Evolutionary conservation across 30 jellyfish, hydroid and myxozoan species (phyloP), one percentile per base, ranked within the genome.

Genomic region (Nemopilema nomurai): DNA sequence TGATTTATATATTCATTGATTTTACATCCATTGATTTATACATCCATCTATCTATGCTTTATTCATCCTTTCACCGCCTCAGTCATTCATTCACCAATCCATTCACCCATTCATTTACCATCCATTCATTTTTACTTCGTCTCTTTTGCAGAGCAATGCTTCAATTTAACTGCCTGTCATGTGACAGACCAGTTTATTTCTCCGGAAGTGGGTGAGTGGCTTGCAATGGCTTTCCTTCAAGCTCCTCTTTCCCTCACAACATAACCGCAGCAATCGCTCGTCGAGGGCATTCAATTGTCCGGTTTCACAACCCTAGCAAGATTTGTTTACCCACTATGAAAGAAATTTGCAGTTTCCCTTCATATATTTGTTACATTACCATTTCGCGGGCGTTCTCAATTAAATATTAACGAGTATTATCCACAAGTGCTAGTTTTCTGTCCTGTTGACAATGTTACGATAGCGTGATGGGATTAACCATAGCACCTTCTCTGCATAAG

Each of bases 181-280:
- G 95, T 24, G 95, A 86, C 28, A 53, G 95, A 29, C 90, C 95
- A 4, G 95, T 86, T n/a, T 77, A 86, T 41, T 70, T 86, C 67
- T 86, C 87, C 28, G 79, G 78, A 16, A 77, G 49, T 32, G 95
- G 95, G 89, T 83, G 64, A 70, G 86, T 41, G 13, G 13, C 13
- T 41, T 41, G 57, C 57, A 41, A 41, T 3, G 6, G 28, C 28
- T 71, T 41, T 13, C 57, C 13, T 41, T 41, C 13, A 41, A 13
- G 57, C 13, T 41, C 13, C 57, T 41, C 13, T 3, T 13, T 41
- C 57, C 57, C 57, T 3, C 6, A 41, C 57, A 41, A 41, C 9
- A 41, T 41, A 41, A 41, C 57, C 13, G n/a, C 57, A 41, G 57
- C 57, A 13, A 13, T 41, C 13, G 13, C 9, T 41, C 13, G 6